Evolutionary conservation across 2,888 invertebrate genomes (phyloP), one percentile per base, ranked within the genome.

Genomic region (Leptopterna dolabrata): DNA sequence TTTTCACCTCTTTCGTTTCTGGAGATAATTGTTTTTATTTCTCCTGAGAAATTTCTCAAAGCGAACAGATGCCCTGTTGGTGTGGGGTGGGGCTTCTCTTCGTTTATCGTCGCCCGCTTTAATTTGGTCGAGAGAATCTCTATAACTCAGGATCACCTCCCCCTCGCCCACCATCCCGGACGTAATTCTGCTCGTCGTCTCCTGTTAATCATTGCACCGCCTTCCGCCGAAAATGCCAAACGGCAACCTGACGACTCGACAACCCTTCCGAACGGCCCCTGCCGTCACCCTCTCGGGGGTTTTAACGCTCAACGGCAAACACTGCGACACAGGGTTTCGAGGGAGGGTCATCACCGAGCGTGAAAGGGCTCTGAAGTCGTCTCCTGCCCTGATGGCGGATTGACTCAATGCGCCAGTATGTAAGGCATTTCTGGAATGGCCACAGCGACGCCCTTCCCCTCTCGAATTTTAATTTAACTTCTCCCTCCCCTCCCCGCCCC

Each of bases 391-490:
- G 76, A 73, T 19, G 47, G 76, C 30, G 76, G 73, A 85, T 85
- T 85, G 85, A 76, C 85, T 85, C 85, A 85, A 85, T 85, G 85
- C 51, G 76, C 76, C 85, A 85, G 85, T 76, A 76, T 85, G 73
- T 85, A 73, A 85, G 85, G 85, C 47, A 85, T 85, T n/a, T 30
- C 73, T 47, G 55, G 85, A 73, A 85, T 85, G 76, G 47, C 4
- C 27, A n/a, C 41, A 36, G 7, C 36, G 7, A 36, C 36, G 4
- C 76, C 76, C 76, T 47, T 76, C 41, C 85, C 19, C 76, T 76
- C 47, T 76, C 85, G 85, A 63, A 85, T 85, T 85, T 85, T 85
- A 85, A 85, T 85, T 85, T 85, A 85, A 85, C 76, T 85, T 76
- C 76, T 76, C 85, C 2, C 73, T 30, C 45, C 4, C 73, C 19